Evolutionary conservation across 2,113 vertebrate genomes (phyloP).

Genomic region (Corapipo altera): DNA sequence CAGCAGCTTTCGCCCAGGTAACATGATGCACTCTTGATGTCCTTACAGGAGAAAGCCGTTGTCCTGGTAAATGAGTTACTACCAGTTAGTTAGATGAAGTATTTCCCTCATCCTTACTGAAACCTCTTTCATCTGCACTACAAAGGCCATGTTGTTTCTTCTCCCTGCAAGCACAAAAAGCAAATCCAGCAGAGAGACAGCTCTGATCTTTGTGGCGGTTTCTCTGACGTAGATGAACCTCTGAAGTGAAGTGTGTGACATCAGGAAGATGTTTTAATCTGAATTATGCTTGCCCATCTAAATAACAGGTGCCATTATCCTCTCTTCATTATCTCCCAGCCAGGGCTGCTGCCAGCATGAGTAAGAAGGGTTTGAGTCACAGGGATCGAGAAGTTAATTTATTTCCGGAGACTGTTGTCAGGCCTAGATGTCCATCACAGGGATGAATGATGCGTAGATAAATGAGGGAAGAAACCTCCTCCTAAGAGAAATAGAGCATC

Average conservation of each 20-base stretch:
- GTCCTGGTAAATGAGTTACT: not conserved
- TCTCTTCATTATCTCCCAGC: slow-evolving; percentile 11
- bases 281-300: not conserved
- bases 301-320: not conserved
- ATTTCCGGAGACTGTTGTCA: not conserved
- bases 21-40: not conserved
- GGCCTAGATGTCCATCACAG: not conserved
- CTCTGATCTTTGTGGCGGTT: not conserved
- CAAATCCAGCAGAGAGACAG: not conserved
- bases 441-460: not conserved
- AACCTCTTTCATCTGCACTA: not conserved
- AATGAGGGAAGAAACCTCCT: not conserved
- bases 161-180: not conserved
- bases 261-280: slow-evolving; percentile 32
- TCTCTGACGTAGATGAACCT: not conserved
- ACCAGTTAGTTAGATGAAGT: not conserved
- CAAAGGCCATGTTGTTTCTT: not conserved
- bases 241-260: slow-evolving; percentile 27
- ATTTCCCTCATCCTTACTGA: not conserved
- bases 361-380: slow-evolving; percentile 59
- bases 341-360: slow-evolving; percentile 20
- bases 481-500: not conserved
- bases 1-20: not conserved
- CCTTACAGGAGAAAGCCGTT: not conserved
- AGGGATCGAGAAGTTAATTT: not conserved